Evolutionary conservation across 2,797 vertebrate genomes (phyloP), one percentile per base, ranked within the genome.

Genomic region (Lepilemur ruficaudatus): DNA sequence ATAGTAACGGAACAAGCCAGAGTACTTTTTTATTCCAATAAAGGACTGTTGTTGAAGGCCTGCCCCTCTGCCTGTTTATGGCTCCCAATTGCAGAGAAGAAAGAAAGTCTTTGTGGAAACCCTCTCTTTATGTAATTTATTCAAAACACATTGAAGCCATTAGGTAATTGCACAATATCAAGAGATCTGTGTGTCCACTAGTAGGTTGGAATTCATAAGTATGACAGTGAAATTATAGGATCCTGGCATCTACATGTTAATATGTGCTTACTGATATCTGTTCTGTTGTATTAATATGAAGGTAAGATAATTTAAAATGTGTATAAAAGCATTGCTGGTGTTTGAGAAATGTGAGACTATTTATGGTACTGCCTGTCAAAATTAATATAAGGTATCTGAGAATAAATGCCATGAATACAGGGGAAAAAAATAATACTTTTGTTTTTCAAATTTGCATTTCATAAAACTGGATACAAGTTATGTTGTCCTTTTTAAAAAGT

Each of bases 31-130:
- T 84, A 89, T 85, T 50, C 57, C 73, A 76, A 55, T 83, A 94
- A 91, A 93, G 91, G 50, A 57, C 92, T 81, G 59, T 83, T 93
- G 63, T 79, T 86, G 92, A 90, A 95, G 81, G 81, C 8, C n/a
- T 72, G 78, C n/a, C 86, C 73, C 78, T 75, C 85, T 81, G 63
- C 59, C 88, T 92, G 89, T 82, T 95, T 92, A 95, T 5, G 9
- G 79, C 67, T 93, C 48, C 43, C 28, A 91, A 65, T 17, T 87
- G 43, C 91, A 90, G 89, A 94, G 67, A 93, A 97, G 63, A 97
- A 96, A 87, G 89, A 76, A 30, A 79, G 57, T 88, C 72, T 86
- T 90, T 95, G 80, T 94, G 63, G 59, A 69, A 96, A 17, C 28
- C 32, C 35, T 69, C 28, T 90, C 72, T 95, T 79, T 88, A 43